Base-by-base conservation (phyloP, 2,888 invertebrate genomes). In the Candidula unifasciata region DNA sequence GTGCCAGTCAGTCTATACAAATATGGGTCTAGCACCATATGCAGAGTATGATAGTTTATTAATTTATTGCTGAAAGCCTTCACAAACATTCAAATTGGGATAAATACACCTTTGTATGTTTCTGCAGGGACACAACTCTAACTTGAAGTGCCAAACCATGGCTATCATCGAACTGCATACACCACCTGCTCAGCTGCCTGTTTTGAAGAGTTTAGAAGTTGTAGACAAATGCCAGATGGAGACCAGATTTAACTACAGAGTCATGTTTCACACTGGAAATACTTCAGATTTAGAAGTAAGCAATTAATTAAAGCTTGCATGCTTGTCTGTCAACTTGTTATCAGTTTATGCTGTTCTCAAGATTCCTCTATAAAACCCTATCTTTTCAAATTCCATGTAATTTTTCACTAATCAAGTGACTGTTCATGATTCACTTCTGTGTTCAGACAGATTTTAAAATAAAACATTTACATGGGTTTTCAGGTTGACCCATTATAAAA, bases 121-220 rank as follows among this genome's bases (percentile, higher is more conserved):
- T 24, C n/a, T 44, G 35, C 52, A 84, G 84, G 74, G 84, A 0
- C 57, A 60, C 66, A 84, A 21, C 27, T 2, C 35, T 27, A 24
- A 24, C 21, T 8, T 44, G 44, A 80, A 76, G 54, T 44, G 84
- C 66, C 80, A 84, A 33, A 21, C 27, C 21, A 54, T 57, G 52
- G 35, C 60, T 24, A 37, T 84, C 27, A 30, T 84, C 35, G 84
- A 84, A 35, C 74, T 84, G 6, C 83, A 84, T 37, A 10, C 83
- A 54, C 52, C 77, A 24, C 68, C 74, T 66, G 71, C 52, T 30
- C 24, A 27, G 21, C 18, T 24, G 3, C 13, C 24, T 37, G 5
- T 35, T 21, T 18, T 18, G 30, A 68, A 6, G 52, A 24, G 57
- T 27, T 35, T 78, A 68, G 37, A 27, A 18, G 30, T 3, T 35